Percentiles rank a stretch among this genome's conserved stretches.
phyloP scores from a whole-genome alignment of 2,113 vertebrate species.

The Rhizomys pruinosus region DNA sequence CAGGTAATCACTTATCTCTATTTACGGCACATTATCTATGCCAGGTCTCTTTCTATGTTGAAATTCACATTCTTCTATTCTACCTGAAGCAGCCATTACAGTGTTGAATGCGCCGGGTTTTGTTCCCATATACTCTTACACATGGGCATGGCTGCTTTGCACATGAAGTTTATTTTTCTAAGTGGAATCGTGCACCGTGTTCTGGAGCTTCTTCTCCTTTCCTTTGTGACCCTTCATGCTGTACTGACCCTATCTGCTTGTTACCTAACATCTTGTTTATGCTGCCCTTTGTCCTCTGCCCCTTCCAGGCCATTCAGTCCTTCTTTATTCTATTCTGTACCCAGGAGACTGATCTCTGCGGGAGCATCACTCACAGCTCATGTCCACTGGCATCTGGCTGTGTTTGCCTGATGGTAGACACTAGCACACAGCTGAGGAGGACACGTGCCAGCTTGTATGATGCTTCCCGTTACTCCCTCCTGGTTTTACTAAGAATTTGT shows the following conservation, averaged over 20 bases:
- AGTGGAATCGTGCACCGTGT: neutral
- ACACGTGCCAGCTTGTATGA: neutral
- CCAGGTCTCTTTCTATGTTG: rapidly evolving
- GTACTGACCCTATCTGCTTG: neutral
- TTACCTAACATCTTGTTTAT: neutral
- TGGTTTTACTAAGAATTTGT: neutral
- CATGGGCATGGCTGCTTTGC: neutral
- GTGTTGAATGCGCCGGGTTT: neutral
- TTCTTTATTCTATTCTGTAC: neutral
- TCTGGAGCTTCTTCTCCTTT: neutral
- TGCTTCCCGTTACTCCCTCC: neutral
- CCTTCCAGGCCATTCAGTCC: neutral
- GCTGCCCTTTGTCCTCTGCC: neutral
- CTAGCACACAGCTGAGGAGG: neutral
- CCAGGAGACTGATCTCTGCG: neutral
- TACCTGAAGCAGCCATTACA: neutral
- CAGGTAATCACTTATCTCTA: neutral
- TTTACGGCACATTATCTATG: neutral
- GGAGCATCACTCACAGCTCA: neutral
- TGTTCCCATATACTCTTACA: neutral
- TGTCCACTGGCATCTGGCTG: neutral
- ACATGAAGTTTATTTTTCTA: neutral
- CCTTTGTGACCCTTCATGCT: neutral
- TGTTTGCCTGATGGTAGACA: neutral
- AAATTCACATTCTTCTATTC: neutral